These are phyloP conservation scores for Chiloscyllium punctatum DNA, from an alignment of 2,797 vertebrate species.

Conservation along the genomic window DNA sequence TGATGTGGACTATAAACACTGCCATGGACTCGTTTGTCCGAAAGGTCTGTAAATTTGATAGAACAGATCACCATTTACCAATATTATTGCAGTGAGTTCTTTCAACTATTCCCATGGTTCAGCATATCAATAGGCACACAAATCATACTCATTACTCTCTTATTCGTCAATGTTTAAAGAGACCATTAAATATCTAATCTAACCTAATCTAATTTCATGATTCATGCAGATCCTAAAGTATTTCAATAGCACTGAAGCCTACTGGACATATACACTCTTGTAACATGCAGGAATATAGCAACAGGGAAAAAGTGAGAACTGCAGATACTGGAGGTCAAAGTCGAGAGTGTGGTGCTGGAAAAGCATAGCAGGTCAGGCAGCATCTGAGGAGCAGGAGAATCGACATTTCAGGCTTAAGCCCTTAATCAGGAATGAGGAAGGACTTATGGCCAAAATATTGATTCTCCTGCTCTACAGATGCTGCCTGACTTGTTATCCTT, in stretches of 20 bases:
- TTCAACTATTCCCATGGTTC: background rate
- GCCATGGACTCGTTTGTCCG: background rate
- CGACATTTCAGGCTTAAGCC: no score
- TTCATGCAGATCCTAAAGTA: background rate
- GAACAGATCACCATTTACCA: background rate
- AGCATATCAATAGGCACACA: background rate
- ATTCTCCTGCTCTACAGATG: no score
- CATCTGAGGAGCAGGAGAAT: no score
- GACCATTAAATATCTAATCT: no score
- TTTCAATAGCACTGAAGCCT: background rate
- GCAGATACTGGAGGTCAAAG: no score
- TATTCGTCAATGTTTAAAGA: background rate
- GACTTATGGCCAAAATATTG: no score
- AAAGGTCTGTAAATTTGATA: background rate
- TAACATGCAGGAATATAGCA: background rate
- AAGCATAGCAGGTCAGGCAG: no score
- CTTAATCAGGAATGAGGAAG: no score
- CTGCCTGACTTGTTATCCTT: no score
- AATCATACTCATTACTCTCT: background rate
- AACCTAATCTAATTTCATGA: no score
- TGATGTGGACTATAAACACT: background rate
- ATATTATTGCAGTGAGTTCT: background rate
- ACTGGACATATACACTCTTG: background rate
- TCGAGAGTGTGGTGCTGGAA: no score
- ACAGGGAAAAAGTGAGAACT: background rate